phyloP scores from a whole-genome alignment of 2,888 invertebrate species.

The Andrena fulva region DNA sequence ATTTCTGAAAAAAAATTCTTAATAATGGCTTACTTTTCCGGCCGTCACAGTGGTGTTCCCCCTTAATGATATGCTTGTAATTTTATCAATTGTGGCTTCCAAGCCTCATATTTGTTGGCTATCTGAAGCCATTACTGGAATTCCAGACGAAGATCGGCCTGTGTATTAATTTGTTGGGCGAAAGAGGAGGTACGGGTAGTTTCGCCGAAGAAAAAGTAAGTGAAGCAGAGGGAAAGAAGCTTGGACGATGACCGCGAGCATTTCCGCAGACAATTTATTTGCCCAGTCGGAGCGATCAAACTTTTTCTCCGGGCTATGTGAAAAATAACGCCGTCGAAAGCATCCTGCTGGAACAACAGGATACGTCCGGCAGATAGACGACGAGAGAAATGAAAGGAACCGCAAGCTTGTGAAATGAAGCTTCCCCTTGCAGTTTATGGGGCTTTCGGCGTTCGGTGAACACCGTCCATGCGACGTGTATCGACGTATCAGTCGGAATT shows the following conservation, averaged over 20 bases:
- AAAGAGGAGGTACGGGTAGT: constrained; percentile 1
- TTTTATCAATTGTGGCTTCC: not conserved
- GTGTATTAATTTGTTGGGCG: constrained; percentile 60
- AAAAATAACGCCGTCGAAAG: constrained; percentile 76
- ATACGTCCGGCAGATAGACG: constrained; percentile 38
- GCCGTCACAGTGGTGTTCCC: no score
- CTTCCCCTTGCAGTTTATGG: constrained; percentile 37
- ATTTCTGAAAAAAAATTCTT: no score
- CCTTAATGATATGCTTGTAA: not conserved
- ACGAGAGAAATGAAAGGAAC: constrained; percentile 47
- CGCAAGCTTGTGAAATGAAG: constrained; percentile 52
- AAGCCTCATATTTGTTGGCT: not conserved
- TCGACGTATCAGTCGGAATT: constrained; percentile 33
- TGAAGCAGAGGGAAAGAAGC: constrained; percentile 54
- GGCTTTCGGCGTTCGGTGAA: constrained; percentile 42
- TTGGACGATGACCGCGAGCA: constrained; percentile 63
- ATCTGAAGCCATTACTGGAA: not conserved
- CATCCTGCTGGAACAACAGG: constrained; percentile 68
- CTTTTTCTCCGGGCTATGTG: constrained; percentile 72
- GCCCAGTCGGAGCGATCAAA: constrained; percentile 75
- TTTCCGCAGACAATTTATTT: constrained; percentile 77
- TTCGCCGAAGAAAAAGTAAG: constrained; percentile 44
- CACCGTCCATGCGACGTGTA: constrained; percentile 14
- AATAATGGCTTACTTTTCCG: no score
- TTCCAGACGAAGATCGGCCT: constrained; percentile 23